Evolutionary conservation across 2,888 invertebrate species (phyloP), one percentile per base, ranked within the genome.

Genomic region (Invenusta paracnida): DNA sequence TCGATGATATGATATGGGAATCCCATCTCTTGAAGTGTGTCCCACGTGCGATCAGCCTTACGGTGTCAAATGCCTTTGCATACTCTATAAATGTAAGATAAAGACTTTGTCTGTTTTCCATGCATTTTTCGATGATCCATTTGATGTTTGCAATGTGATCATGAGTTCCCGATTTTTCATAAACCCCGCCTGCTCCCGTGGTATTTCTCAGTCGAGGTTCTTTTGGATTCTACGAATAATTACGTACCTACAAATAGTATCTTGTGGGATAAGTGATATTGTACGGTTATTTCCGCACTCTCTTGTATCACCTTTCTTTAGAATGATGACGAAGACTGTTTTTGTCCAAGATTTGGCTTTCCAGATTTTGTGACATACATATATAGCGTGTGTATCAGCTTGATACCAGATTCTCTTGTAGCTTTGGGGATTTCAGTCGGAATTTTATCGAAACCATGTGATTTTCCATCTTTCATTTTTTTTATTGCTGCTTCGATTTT

Each of bases 51-150:
- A 73, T 73, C 73, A 73, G 25, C 25, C 73, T 73, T 73, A 73
- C 73, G 73, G 73, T n/a, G 11, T 73, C 73, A 23, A 73, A 48
- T 48, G 48, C 48, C 48, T 48, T 48, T 48, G 48, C 48, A 48
- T 48, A 17, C 5, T 48, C 48, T 11, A 48, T 48, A 48, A 48
- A 48, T 48, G 17, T 73, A n/a, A 73, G 73, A n/a, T n/a, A 73
- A n/a, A n/a, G n/a, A n/a, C n/a, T n/a, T 73, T 73, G 73, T 73
- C 73, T 73, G 73, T 73, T 73, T 25, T 73, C 73, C 73, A 73
- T 73, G 11, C 25, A 73, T 73, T 73, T 23, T 73, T 73, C 25
- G 73, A 13, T 73, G 73, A 73, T 73, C 73, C 73, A 73, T 73
- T 73, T 73, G 17, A 5, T 73, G 73, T 23, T 73, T 73, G 73